phyloP scores from a whole-genome alignment of 2,888 invertebrate species.

The Hypsopygia costalis region DNA sequence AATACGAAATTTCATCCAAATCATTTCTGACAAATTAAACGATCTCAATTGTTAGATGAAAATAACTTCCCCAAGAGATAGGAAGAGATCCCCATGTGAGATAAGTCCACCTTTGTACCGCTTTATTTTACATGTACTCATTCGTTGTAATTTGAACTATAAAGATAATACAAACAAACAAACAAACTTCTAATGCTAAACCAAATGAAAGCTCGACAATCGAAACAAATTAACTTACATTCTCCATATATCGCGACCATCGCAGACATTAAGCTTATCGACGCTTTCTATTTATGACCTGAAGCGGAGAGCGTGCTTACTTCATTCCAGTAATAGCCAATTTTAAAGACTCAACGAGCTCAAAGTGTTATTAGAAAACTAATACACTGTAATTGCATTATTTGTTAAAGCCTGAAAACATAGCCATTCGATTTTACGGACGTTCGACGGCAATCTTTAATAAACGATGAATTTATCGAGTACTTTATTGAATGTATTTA shows the following conservation, averaged over 20 bases:
- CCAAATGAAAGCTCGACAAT: background rate
- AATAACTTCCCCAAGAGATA: no score
- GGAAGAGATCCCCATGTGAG: no score
- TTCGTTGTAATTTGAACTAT: no score
- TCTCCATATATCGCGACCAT: background rate
- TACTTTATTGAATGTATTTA: slow-evolving; percentile 27
- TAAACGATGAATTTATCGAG: slow-evolving; percentile 16
- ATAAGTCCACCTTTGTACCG: no score
- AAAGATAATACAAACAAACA: no score
- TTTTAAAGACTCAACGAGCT: slow-evolving; percentile 44
- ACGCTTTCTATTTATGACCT: slow-evolving; percentile 21
- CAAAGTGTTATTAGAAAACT: slow-evolving; percentile 37
- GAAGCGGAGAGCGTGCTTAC: slow-evolving; percentile 24
- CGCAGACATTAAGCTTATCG: slow-evolving; percentile 16
- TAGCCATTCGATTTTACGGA: slow-evolving; percentile 16
- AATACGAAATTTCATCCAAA: no score
- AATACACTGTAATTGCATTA: slow-evolving; percentile 31
- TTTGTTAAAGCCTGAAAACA: slow-evolving; percentile 20
- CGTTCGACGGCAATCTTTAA: slow-evolving; percentile 11
- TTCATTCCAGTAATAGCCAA: slow-evolving; percentile 43
- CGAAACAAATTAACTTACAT: background rate
- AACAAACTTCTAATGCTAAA: no score
- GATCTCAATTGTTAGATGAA: no score
- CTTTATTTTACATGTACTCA: no score
- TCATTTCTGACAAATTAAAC: no score